These are phyloP conservation scores for Charaxes varanes DNA, from an alignment of 1,140 invertebrate species.

Conservation along the genomic window DNA sequence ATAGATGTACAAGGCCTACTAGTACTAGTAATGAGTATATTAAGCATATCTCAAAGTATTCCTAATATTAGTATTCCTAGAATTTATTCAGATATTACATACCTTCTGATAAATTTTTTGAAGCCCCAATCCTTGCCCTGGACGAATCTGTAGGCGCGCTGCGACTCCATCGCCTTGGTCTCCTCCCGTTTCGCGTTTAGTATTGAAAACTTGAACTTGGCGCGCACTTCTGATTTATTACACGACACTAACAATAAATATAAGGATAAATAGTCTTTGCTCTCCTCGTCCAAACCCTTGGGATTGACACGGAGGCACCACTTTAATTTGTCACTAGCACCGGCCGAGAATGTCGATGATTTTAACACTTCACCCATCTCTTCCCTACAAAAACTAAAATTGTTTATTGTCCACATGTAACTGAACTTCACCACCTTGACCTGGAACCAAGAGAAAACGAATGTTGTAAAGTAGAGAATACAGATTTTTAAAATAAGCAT, in stretches of 20 bases:
- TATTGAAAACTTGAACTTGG: conserved; percentile 99
- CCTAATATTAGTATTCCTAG: too few species aligned
- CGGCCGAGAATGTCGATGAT: conserved; percentile 99
- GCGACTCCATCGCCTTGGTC: conserved; percentile 98
- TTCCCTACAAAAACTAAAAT: conserved; percentile 99
- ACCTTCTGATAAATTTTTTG: conserved; percentile 97
- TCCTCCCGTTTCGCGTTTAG: conserved; percentile 99
- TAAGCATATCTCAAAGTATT: too few species aligned
- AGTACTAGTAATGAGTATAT: too few species aligned
- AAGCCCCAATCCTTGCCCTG: conserved; percentile 99
- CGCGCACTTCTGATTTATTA: conserved; percentile 99
- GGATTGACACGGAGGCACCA: conserved; percentile 99
- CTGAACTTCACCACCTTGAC: conserved; percentile 99
- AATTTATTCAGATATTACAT: too few species aligned
- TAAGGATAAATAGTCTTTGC: conserved; percentile 99
- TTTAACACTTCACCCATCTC: conserved; percentile 99
- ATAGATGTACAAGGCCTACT: too few species aligned
- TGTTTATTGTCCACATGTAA: conserved; percentile 99
- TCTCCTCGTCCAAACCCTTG: conserved; percentile 99
- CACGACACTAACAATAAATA: conserved; percentile 99
- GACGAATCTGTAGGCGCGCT: conserved; percentile 96
- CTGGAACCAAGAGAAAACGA: conserved; percentile 76
- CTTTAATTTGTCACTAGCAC: conserved; percentile 99
- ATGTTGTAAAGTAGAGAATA: conserved; percentile 2
- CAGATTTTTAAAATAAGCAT: too few species aligned